Evolutionary conservation across 2,113 vertebrate species (phyloP).

Genomic region (Carettochelys insculpta): DNA sequence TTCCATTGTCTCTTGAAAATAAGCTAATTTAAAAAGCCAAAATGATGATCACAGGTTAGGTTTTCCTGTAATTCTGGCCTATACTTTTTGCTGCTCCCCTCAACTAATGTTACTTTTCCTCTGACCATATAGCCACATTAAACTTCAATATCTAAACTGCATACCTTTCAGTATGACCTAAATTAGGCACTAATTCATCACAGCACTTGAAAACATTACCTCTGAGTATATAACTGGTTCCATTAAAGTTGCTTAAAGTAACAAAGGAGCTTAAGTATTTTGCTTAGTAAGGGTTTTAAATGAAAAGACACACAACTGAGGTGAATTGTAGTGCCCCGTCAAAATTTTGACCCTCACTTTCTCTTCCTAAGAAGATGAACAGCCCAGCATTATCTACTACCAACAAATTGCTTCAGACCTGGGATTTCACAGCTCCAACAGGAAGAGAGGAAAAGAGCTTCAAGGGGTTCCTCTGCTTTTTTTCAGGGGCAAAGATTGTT

Average conservation of each 20-base stretch:
- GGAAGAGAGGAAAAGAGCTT: neutral
- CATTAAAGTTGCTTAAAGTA: neutral
- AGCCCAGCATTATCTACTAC: neutral
- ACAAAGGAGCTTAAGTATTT: neutral
- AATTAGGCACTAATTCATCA: neutral
- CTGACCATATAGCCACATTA: neutral
- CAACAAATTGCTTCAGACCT: neutral
- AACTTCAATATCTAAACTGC: neutral
- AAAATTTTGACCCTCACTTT: neutral
- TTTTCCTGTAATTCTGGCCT: neutral
- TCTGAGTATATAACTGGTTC: neutral
- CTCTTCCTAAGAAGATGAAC: neutral
- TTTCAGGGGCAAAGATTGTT: neutral
- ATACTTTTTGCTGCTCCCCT: neutral
- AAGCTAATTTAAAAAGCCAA: neutral
- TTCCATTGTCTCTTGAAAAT: neutral
- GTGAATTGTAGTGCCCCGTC: neutral
- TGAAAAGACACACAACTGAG: rapidly evolving
- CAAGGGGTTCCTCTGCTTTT: neutral
- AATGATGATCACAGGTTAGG: neutral
- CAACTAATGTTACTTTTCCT: neutral
- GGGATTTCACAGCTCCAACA: neutral
- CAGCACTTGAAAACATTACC: neutral
- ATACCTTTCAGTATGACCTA: neutral
- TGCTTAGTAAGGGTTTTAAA: neutral